A percentile compares a stretch with the other conserved stretches of the same genome.
Conservation (phyloP, 2,113 vertebrate species). For the Thinocorus orbignyianus region DNA sequence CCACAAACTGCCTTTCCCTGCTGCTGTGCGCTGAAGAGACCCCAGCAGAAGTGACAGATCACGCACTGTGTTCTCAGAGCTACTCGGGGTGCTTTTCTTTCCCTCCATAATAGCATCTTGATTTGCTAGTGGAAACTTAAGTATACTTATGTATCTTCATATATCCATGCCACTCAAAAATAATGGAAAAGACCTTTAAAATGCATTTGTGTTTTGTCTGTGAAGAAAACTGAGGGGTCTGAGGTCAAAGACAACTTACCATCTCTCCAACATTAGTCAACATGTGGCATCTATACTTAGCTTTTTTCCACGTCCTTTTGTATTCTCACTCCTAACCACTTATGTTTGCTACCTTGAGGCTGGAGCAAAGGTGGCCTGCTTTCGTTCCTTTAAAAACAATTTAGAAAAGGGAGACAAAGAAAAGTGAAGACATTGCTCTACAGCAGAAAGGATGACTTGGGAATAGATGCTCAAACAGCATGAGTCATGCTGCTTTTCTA, state of each 20-base stretch:
- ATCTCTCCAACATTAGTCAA: neutral
- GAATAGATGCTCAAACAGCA: neutral
- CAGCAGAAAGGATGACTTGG: neutral
- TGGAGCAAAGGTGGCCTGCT: neutral
- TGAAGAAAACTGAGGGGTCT: conserved; percentile 2
- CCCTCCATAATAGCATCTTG: neutral
- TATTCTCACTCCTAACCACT: neutral
- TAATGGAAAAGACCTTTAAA: neutral
- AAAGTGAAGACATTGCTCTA: neutral
- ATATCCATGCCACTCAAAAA: neutral
- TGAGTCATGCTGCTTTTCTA: neutral
- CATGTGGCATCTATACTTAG: neutral
- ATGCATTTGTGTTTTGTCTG: neutral
- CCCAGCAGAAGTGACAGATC: neutral
- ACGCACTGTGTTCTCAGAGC: neutral
- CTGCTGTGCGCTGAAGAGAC: neutral
- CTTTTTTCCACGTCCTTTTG: neutral
- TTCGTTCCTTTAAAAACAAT: neutral
- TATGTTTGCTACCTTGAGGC: neutral
- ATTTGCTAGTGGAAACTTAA: neutral
- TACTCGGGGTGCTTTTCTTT: neutral
- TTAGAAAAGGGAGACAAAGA: neutral
- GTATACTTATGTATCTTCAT: neutral
- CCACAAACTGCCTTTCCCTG: neutral
- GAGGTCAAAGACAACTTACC: neutral